Evolutionary conservation across 2,888 invertebrate species (phyloP).

Genomic region (Pachliopta kotzebuea): DNA sequence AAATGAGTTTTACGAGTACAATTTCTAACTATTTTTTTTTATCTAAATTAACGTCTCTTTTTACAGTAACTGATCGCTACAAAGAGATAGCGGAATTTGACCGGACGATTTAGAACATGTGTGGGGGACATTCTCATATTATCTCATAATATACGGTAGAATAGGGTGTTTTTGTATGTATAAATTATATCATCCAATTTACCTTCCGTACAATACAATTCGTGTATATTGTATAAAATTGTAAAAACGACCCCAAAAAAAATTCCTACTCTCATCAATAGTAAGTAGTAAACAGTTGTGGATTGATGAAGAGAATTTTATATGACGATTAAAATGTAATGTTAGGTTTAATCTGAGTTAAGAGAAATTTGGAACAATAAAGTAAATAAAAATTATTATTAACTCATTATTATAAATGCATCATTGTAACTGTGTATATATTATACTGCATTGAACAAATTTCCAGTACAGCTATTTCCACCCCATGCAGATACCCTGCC

Average conservation of each 20-base stretch:
- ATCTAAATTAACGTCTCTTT: slow-evolving; percentile 64
- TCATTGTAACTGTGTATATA: neutral
- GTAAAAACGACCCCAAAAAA: neutral
- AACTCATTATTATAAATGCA: neutral
- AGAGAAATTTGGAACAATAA: too few species aligned
- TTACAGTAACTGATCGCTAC: slow-evolving; percentile 66
- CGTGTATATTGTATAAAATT: neutral
- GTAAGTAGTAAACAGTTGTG: too few species aligned
- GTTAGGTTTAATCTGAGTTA: too few species aligned
- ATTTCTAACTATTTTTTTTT: neutral
- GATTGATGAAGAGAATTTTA: too few species aligned
- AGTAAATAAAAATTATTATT: too few species aligned
- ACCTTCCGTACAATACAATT: too few species aligned
- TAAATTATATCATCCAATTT: neutral
- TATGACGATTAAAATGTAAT: too few species aligned
- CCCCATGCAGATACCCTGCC: slow-evolving; percentile 37
- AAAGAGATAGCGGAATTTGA: slow-evolving; percentile 66
- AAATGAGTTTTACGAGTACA: neutral
- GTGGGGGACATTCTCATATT: slow-evolving; percentile 52
- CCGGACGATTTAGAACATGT: slow-evolving; percentile 61
- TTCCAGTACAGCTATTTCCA: slow-evolving; percentile 23
- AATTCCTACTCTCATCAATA: too few species aligned
- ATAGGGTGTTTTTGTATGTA: slow-evolving; percentile 33
- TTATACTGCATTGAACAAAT: slow-evolving; percentile 6
- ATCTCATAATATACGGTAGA: slow-evolving; percentile 43